Evolutionary conservation across 2,888 invertebrate species (phyloP).

Genomic region (Mechanitis mazaeus): DNA sequence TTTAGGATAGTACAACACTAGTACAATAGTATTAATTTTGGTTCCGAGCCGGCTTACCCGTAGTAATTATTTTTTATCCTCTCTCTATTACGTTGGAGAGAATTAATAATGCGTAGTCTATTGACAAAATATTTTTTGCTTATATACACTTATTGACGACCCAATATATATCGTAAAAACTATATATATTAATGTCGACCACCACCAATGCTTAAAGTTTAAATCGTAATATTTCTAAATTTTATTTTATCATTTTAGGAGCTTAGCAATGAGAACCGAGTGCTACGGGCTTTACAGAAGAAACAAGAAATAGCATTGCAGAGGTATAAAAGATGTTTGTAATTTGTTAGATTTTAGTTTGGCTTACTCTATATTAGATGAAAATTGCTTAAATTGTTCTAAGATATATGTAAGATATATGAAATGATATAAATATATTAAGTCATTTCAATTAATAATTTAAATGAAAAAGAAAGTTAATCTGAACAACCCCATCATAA

Average conservation of each 20-base stretch:
- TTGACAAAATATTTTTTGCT: neutral
- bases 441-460: too few relatives aligned
- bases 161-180: too few relatives aligned
- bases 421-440: too few relatives aligned
- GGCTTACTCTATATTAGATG: too few relatives aligned
- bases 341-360: too few relatives aligned
- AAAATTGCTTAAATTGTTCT: too few relatives aligned
- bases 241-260: slow-evolving; percentile 42
- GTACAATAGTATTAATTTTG: slow-evolving; percentile 6
- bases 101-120: neutral
- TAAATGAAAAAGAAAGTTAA: too few relatives aligned
- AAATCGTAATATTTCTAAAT: neutral
- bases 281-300: slow-evolving; percentile 85
- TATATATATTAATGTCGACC: too few relatives aligned
- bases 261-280: slow-evolving; percentile 81
- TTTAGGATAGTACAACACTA: neutral
- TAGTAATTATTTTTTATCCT: neutral
- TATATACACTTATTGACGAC: too few relatives aligned
- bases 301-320: slow-evolving; percentile 86
- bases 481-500: too few relatives aligned
- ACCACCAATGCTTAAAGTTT: neutral
- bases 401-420: too few relatives aligned
- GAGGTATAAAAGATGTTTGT: slow-evolving; percentile 56
- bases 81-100: neutral
- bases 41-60: neutral